Evolutionary conservation across 1,140 invertebrate species (phyloP).

Genomic region (Trachelipus rathkii): DNA sequence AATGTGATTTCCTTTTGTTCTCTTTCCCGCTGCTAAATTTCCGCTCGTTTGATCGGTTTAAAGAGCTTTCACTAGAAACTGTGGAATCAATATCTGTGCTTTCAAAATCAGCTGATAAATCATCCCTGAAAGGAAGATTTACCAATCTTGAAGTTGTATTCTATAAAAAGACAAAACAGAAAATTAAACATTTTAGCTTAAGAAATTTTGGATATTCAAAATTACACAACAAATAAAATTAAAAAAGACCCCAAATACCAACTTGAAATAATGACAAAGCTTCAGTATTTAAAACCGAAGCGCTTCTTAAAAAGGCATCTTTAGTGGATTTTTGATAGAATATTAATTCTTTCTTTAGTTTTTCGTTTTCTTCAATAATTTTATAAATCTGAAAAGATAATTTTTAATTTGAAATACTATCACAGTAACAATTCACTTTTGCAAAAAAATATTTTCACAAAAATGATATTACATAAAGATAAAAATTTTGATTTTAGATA

Average conservation of each 20-base stretch:
- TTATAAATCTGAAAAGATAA: not conserved
- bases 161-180: not conserved
- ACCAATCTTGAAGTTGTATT: not conserved
- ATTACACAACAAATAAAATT: not conserved
- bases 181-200: not conserved
- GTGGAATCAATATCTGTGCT: not conserved
- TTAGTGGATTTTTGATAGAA: not conserved
- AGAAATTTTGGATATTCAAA: not conserved
- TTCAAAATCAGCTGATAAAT: not conserved
- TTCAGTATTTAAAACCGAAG: not conserved
- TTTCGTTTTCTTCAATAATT: not conserved
- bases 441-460: no score
- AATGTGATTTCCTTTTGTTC: not conserved
- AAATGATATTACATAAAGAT: no score
- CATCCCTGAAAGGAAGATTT: not conserved
- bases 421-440: no score
- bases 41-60: not conserved
- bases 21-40: not conserved
- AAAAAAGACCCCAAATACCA: not conserved
- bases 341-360: not conserved
- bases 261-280: not conserved
- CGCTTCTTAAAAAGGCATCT: not conserved
- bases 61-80: not conserved
- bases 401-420: not conserved
- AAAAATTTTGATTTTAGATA: no score